Conservation (phyloP, 1,140 invertebrate genomes). For the Aphaenogaster floridana region DNA sequence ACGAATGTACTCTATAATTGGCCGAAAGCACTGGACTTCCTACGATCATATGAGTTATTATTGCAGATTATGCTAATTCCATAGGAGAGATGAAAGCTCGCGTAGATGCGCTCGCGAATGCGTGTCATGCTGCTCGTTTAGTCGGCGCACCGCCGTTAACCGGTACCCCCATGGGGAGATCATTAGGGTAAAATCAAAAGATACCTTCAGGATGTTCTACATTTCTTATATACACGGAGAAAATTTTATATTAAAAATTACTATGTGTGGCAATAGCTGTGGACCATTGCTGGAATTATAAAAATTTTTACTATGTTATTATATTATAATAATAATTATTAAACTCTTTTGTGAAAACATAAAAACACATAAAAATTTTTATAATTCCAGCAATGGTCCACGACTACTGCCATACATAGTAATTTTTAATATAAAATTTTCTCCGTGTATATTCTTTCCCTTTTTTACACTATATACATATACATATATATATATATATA, state of each 20-base stretch:
- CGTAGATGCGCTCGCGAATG: not conserved
- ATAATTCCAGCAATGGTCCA: no score
- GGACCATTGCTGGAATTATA: no score
- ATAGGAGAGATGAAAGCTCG: not conserved
- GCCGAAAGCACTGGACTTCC: conserved; percentile 70
- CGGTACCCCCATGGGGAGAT: not conserved
- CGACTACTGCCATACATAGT: no score
- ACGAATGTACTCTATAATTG: conserved; percentile 74
- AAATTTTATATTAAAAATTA: no score
- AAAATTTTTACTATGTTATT: no score
- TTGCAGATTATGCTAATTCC: conserved; percentile 75
- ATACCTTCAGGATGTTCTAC: not conserved
- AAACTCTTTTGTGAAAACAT: no score
- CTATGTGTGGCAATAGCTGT: no score
- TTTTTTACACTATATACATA: not conserved
- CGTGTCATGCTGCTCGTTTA: conserved; percentile 20
- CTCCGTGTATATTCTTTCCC: not conserved
- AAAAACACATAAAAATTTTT: no score
- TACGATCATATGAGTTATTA: conserved; percentile 77
- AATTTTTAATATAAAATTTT: no score
- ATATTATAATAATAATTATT: no score
- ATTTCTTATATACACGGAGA: not conserved
- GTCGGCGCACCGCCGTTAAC: not conserved
- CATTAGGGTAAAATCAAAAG: not conserved
- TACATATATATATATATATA: not conserved